Base-by-base conservation (phyloP, 2,113 vertebrate genomes). In the Pundamilia nyererei region DNA sequence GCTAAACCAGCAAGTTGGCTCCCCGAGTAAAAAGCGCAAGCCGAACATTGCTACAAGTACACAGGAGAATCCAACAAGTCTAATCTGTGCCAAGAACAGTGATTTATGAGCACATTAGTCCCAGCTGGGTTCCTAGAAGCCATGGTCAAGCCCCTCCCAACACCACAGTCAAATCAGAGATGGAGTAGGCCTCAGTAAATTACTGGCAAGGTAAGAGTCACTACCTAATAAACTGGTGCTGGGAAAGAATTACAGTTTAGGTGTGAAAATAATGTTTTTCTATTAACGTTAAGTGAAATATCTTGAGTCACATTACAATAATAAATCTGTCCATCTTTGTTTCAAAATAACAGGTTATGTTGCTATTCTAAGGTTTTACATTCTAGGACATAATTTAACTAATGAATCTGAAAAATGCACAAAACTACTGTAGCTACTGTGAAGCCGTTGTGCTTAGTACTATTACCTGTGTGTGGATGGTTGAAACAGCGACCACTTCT, bases 401-500 rank as follows among this genome's bases (percentile, higher is more conserved):
- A 38, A 38, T 65, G 60, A 65, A 38, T 65, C 19, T 65, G 3
- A 79, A 82, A 85, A 80, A 65, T 12, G 17, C 2, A 47, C 29
- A 10, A 65, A 83, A 33, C 14, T 40, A 68, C 35, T 68, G 11
- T 8, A 40, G 62, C 62, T 68, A 7, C 49, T 24, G 38, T 42
- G 33, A 68, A 79, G 40, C 6, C 6, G 14, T 12, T 72, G 82
- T n/a, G 84, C 29, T 81, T 7, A 68, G 80, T 33, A 14, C 3
- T 19, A 17, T 89, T 95, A 99, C 99, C 97, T 99, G 98, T 38
- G 98, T 99, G 89, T 99, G 99, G 75, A 99, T 95, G 21, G 98
- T 96, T 83, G 99, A 99, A 29, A 97, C 98, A 60, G 98, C 85
- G 83, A 98, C 96, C 47, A 99, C 98, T 91, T 99, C 98, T 6